These are phyloP conservation scores for Druon quercuslanigerum DNA, from an alignment of 1,140 invertebrate genomes.

Conservation along the genomic window DNA sequence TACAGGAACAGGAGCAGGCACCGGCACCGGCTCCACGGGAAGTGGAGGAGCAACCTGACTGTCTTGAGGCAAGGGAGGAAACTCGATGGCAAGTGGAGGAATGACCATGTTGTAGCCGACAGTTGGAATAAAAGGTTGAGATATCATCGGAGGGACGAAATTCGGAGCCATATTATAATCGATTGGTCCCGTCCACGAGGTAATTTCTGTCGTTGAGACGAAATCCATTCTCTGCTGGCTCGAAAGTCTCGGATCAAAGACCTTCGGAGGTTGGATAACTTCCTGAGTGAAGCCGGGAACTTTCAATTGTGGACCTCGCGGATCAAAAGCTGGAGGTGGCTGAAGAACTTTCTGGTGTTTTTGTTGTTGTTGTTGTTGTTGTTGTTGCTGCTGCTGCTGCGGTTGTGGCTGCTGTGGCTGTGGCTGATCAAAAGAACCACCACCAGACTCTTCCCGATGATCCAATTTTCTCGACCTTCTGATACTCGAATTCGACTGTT, in stretches of 20 bases:
- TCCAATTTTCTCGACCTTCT: conserved; percentile 1
- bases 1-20: background rate
- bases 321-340: conserved; percentile 43
- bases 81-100: conserved; percentile 33
- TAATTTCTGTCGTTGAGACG: background rate
- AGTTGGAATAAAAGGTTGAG: conserved; percentile 36
- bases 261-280: conserved; percentile 48
- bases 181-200: background rate
- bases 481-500: background rate
- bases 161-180: conserved; percentile 26
- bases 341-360: conserved; percentile 30
- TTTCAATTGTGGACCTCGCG: conserved; percentile 35
- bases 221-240: conserved; percentile 42
- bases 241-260: conserved; percentile 55
- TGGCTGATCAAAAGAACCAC: background rate
- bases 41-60: conserved; percentile 39
- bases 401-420: background rate
- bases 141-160: conserved; percentile 34
- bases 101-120: conserved; percentile 47
- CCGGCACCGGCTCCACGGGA: background rate
- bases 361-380: background rate
- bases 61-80: conserved; percentile 36
- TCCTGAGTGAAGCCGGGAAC: conserved; percentile 43
- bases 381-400: too few relatives aligned
- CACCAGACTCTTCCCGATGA: background rate